Evolutionary conservation across 1,140 invertebrate species (phyloP), one percentile per base, ranked within the genome.

Genomic region (Scaptomyza pallida): DNA sequence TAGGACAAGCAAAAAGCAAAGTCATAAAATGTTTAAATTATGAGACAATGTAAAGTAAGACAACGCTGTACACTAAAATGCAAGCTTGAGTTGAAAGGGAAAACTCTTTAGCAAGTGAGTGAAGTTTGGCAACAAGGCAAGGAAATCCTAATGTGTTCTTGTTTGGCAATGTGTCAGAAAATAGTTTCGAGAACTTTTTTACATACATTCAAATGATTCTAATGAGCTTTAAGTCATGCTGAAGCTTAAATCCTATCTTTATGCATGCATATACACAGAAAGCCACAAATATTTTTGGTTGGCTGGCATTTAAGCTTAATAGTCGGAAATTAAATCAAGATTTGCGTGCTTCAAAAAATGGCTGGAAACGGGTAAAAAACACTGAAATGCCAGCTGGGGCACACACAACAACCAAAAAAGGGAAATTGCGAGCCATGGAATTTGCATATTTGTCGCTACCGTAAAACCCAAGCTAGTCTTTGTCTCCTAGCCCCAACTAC

Each of bases 311-410:
- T 65, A 61, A 60, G 79, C 79, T 78, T 78, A 82, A 83, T 69
- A 62, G 80, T 69, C 79, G 79, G 75, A 83, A 83, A 83, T 83
- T 79, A 83, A 85, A 83, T 83, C 79, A 85, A 83, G 79, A 83
- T 83, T 83, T 83, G 79, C 76, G 47, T 68, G 72, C 63, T 45
- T 16, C 47, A 54, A 33, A 59, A 52, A 37, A 51, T 8, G 26
- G 2, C 6, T 9, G 48, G 50, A 52, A 65, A 48, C 71, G 43
- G 41, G n/a, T n/a, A n/a, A n/a, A n/a, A 23, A 44, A 45, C 45
- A 52, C 62, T 48, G 43, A 60, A 61, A 51, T 51, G 59, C 33
- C 15, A 50, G 41, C 13, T 15, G 5, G 26, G 13, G 19, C 40
- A 45, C 13, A n/a, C n/a, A n/a, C n/a, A n/a, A n/a, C n/a, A n/a